Percentiles rank a stretch among this genome's conserved stretches.
Evolutionary conservation across 92 coral and sea anemone genomes (phyloP).

Genomic region (Zoanthus gigantus): DNA sequence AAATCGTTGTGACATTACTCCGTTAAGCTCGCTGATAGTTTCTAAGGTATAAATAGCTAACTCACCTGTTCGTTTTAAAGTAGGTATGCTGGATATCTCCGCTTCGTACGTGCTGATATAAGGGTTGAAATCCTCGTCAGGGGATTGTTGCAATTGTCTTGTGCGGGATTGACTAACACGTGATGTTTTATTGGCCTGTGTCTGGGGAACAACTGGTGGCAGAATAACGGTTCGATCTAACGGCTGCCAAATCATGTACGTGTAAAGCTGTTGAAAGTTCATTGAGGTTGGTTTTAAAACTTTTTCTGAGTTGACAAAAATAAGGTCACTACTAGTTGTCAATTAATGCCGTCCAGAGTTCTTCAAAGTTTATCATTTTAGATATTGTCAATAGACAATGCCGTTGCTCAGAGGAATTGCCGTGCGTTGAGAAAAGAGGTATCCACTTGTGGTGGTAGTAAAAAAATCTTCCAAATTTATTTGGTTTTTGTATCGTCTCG

Average conservation of each 20-base stretch:
- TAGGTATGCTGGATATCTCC: conserved; percentile 69
- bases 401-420: no score
- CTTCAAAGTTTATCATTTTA: no score
- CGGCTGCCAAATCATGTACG: conserved; percentile 93
- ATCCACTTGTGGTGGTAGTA: no score
- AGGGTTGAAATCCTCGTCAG: conserved; percentile 48
- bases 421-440: no score
- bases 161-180: conserved; percentile 43
- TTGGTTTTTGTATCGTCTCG: no score
- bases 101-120: conserved; percentile 74
- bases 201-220: conserved; percentile 66
- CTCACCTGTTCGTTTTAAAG: conserved; percentile 67
- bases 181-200: conserved; percentile 28
- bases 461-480: no score
- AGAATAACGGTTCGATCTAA: conserved; percentile 53
- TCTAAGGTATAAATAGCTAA: background rate
- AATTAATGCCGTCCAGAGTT: background rate
- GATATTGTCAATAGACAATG: no score
- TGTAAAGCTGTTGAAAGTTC: conserved; percentile 58
- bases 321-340: background rate
- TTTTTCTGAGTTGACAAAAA: no score
- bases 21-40: background rate
- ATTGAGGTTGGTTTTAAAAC: background rate
- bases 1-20: no score
- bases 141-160: conserved; percentile 13